These are phyloP conservation scores for Onchidella celtica DNA, from an alignment of 2,888 invertebrate genomes.

Conservation along the genomic window DNA sequence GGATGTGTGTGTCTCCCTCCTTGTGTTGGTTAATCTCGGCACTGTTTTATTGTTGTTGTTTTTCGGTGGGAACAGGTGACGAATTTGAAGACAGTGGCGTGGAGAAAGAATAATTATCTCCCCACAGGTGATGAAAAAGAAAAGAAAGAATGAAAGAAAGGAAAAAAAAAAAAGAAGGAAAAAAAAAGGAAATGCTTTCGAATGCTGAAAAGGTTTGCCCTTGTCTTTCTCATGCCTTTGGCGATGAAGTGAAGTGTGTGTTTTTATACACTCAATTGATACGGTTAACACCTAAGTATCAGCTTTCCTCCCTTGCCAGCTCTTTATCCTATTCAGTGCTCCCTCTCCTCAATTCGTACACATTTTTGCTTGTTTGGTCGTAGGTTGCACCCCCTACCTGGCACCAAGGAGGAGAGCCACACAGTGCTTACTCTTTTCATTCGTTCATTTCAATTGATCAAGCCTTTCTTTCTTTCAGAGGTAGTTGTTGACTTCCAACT, in stretches of 20 bases:
- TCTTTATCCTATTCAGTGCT: too few relatives aligned
- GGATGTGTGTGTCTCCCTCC: not conserved
- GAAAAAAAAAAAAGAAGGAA: not conserved
- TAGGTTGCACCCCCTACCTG: not conserved
- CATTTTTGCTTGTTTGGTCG: too few relatives aligned
- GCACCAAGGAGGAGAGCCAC: not conserved
- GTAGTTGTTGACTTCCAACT: not conserved
- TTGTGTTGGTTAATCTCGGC: not conserved
- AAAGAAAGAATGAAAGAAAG: not conserved
- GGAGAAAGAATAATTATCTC: not conserved
- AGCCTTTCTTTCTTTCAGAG: not conserved
- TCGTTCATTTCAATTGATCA: not conserved
- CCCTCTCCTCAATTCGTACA: too few relatives aligned
- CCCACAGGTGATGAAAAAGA: not conserved
- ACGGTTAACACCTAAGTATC: not conserved
- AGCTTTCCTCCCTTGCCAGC: not conserved
- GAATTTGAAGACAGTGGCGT: not conserved
- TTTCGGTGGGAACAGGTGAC: conserved; percentile 7
- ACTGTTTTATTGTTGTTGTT: not conserved
- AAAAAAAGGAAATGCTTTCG: not conserved
- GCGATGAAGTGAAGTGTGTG: not conserved
- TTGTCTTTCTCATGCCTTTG: not conserved
- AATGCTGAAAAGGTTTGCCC: not conserved
- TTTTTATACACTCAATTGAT: not conserved
- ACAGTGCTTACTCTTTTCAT: not conserved